Base-by-base conservation (phyloP, 2,888 invertebrate species). In the Eupithecia inturbata region DNA sequence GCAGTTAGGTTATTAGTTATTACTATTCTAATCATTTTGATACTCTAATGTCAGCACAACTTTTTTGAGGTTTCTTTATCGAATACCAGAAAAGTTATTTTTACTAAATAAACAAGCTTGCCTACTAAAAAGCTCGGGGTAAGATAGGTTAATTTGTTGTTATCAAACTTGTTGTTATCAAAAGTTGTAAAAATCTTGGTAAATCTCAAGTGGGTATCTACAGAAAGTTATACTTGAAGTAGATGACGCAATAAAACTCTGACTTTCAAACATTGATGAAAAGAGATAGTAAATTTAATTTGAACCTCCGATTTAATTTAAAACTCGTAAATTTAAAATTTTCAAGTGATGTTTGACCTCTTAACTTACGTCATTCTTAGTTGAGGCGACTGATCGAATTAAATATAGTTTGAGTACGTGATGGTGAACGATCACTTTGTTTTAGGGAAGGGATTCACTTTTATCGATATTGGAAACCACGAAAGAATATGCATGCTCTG, bases 321-420 rank as follows among this genome's bases (percentile, higher is more conserved):
- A 92, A 89, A 84, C 83, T 82, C 89, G 85, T 92, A 92, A 91
- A 92, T 93, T 91, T 85, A 88, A 86, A 89, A 87, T 92, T 88
- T 89, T 87, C 88, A 84, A 74, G 85, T 87, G 88, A 87, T 88
- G 88, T 83, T 80, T 90, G 89, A 91, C 91, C 90, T 87, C 80
- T 72, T 75, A 60, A 73, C 80, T 83, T 82, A 80, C 82, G 82
- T 85, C 84, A 83, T 81, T 83, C 83, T 87, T 84, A 85, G 79
- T 83, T 81, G 82, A 85, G 85, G 85, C 87, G 82, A 85, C 88
- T 92, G 91, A 93, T 93, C 88, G 90, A 93, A 92, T 93, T 92
- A 92, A 91, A 89, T 83, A 85, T 83, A 85, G 82, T 88, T 87
- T 82, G 26, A 57, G 57, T 57, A 57, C 57, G 26, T 57, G 87